phyloP scores from a whole-genome alignment of 2,113 vertebrate species.

The Xiphophorus couchianus region DNA sequence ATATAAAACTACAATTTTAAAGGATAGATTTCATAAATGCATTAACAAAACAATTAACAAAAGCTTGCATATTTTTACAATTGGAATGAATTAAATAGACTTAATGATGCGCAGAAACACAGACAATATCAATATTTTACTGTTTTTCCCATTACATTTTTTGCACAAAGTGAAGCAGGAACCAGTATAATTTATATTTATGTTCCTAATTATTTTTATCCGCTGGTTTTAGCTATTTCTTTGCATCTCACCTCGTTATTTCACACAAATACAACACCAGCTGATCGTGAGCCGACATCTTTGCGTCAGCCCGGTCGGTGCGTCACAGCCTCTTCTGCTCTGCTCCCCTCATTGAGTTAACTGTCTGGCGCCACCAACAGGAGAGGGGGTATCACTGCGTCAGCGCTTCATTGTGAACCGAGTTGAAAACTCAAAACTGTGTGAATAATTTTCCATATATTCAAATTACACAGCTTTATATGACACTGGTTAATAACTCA shows the following conservation, averaged over 20 bases:
- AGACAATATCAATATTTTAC: too few species aligned
- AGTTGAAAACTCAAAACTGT: neutral
- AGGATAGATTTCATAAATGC: neutral
- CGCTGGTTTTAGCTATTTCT: neutral
- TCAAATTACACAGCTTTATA: neutral
- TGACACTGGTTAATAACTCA: neutral
- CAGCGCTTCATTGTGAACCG: accelerated
- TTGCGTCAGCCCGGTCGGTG: slow-evolving; percentile 12
- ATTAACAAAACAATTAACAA: neutral
- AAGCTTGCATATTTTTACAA: neutral
- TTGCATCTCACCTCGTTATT: slow-evolving; percentile 69
- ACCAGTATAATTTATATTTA: neutral
- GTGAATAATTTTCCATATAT: neutral
- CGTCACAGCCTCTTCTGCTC: neutral
- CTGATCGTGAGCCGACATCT: slow-evolving; percentile 80
- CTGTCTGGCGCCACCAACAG: slow-evolving; percentile 28
- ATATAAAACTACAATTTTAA: too few species aligned
- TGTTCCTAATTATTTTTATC: neutral
- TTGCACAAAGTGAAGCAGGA: neutral
- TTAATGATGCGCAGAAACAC: neutral
- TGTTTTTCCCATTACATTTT: too few species aligned
- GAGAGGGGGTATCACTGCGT: slow-evolving; percentile 21
- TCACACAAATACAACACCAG: slow-evolving; percentile 76
- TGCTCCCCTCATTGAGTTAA: neutral
- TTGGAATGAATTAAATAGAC: neutral